Base-by-base conservation (phyloP, 2,888 invertebrate species). In the Cheilosia scutellata region DNA sequence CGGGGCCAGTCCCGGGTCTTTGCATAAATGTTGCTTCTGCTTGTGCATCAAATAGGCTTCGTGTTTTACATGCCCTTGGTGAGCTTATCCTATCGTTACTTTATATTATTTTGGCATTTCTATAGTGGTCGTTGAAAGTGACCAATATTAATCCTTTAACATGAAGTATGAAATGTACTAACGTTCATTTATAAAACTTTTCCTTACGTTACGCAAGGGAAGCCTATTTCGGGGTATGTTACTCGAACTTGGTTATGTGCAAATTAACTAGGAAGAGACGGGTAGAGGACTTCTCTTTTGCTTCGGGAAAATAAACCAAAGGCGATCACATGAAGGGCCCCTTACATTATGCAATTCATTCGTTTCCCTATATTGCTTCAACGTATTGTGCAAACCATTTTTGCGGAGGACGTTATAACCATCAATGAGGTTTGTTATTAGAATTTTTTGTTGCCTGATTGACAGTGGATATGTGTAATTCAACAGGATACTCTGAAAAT, bases 1-100 rank as follows among this genome's bases (percentile, higher is more conserved):
- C 49, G 13, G 33, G 7, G 51, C 37, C 65, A 65, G 51, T 6
- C 7, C 44, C 13, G 7, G 37, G 33, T 27, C 49, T 27, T 65
- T 51, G 65, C 51, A 51, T 51, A 37, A 37, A 51, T 33, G 65
- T 16, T 33, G 49, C 29, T 11, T 66, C 37, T 40, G 57, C 29
- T 11, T 66, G 47, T 40, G 57, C 75, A 75, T 75, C 65, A 75
- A 65, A 58, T 66, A 76, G 76, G 66, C 51, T 76, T 76, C 66
- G n/a, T 66, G 76, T 51, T 51, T 29, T 58, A 75, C 75, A 75
- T 20, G 66, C 47, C 57, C 44, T 76, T 58, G 76, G 58, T 42
- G 29, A 60, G 66, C 31, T 66, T 66, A 76, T 66, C 40, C 49
- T 51, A 29, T 60, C 49, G 49, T 60, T 60, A 60, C 37, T 60